These are phyloP conservation scores for Cydia strobilella DNA, from an alignment of 1,140 invertebrate species.

Conservation along the genomic window DNA sequence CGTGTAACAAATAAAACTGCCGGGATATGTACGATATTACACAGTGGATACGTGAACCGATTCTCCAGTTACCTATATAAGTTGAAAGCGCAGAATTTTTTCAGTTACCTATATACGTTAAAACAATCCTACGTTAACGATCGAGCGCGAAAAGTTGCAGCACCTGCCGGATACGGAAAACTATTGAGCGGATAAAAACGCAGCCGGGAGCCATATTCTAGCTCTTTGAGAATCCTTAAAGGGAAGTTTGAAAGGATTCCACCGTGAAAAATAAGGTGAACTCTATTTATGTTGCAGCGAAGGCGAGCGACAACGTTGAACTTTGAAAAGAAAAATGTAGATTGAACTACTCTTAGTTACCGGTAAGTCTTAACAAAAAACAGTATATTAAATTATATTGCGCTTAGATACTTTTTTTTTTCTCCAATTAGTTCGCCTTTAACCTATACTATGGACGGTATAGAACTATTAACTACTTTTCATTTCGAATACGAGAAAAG, in stretches of 20 bases:
- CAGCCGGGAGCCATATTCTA: constrained; percentile 15
- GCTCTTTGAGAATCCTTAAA: constrained; percentile 7
- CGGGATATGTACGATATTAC: neutral
- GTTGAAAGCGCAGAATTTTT: neutral
- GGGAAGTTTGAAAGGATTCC: neutral
- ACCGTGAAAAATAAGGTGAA: neutral
- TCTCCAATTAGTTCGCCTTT: too few species aligned
- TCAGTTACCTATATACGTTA: constrained; percentile 10
- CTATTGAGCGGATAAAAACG: constrained; percentile 39
- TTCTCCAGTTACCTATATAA: constrained; percentile 23
- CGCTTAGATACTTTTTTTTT: too few species aligned
- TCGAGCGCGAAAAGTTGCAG: constrained; percentile 27
- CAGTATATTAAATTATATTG: too few species aligned
- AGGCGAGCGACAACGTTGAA: too few species aligned
- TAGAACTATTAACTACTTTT: too few species aligned
- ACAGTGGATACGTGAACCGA: neutral
- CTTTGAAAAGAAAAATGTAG: too few species aligned
- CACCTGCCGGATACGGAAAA: constrained; percentile 34
- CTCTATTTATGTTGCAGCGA: neutral
- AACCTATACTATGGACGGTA: too few species aligned
- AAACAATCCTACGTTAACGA: constrained; percentile 26
- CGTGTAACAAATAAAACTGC: constrained; percentile 3
- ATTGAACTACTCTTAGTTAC: too few species aligned
- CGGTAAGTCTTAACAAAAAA: too few species aligned
- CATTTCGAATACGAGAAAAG: too few species aligned